These are phyloP conservation scores for Manis pentadactyla DNA, from an alignment of 2,797 vertebrate species.

Conservation along the genomic window DNA sequence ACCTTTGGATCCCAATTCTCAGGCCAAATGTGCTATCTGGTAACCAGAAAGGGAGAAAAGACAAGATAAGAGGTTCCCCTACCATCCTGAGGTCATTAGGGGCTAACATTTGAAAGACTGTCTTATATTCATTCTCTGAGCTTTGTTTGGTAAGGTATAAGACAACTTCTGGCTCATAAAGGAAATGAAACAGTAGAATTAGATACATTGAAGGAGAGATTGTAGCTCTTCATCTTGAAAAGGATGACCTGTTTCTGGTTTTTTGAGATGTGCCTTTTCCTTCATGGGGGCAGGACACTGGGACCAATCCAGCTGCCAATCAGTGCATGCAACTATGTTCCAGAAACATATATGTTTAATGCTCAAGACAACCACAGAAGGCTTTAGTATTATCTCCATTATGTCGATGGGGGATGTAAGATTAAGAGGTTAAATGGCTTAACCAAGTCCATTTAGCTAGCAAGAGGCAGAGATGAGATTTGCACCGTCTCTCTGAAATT, in stretches of 20 bases:
- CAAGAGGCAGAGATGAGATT: neutral
- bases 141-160: neutral
- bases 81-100: neutral
- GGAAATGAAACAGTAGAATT: neutral
- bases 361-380: neutral
- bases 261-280: slow-evolving; percentile 1
- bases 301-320: neutral
- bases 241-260: neutral
- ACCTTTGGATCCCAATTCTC: neutral
- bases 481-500: neutral
- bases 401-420: neutral
- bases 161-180: neutral
- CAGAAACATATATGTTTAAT: neutral
- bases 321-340: neutral
- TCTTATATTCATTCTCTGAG: neutral
- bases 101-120: neutral
- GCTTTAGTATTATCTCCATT: neutral
- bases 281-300: neutral
- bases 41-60: slow-evolving; percentile 19
- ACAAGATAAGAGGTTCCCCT: neutral
- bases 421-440: neutral
- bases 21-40: neutral
- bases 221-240: slow-evolving; percentile 18
- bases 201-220: neutral
- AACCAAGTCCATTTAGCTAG: neutral